Base-by-base conservation (phyloP, 2,797 vertebrate genomes). In the Sebastes variabilis region DNA sequence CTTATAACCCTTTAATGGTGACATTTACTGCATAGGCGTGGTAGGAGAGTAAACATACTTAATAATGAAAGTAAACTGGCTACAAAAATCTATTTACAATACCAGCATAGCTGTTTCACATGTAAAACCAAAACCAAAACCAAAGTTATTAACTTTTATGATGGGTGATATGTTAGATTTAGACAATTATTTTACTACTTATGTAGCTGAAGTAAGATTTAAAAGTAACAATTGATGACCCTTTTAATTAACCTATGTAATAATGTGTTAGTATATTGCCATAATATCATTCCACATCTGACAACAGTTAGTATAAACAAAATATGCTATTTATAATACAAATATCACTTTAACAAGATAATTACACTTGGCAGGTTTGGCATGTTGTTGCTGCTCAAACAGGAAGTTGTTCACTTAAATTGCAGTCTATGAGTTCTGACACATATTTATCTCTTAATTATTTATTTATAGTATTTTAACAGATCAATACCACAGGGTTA, bases 31-130 rank as follows among this genome's bases (percentile, higher is more conserved):
- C 4, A 34, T 6, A 20, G n/a, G 8, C 5, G 1, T 59, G 13
- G 14, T 18, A 32, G 20, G n/a, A 2, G 13, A 6, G 8, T 5
- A 18, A 20, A 11, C 0, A 0, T 14, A 4, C 2, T 14, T 13
- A 6, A 27, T 6, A 64, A 9, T 73, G 42, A 89, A 81, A 83
- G 46, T 69, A 46, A 73, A 20, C 2, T 36, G 34, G 34, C 34
- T 36, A 36, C 34, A 36, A 36, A 36, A 36, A 12, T 0, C 34
- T 12, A 36, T 36, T 36, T 13, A 36, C 34, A 36, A 36, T 36
- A 36, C 34, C 34, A 36, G 34, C 34, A 36, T 36, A 25, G 24
- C 24, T 36, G 34, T 0, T 36, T 36, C 34, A 36, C 13, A 14
- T 25, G 42, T 46, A 46, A 46, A 46, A 46, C 42, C 6, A 22